Conservation (phyloP, 2,113 vertebrate species). For the Neotragus pygmaeus region DNA sequence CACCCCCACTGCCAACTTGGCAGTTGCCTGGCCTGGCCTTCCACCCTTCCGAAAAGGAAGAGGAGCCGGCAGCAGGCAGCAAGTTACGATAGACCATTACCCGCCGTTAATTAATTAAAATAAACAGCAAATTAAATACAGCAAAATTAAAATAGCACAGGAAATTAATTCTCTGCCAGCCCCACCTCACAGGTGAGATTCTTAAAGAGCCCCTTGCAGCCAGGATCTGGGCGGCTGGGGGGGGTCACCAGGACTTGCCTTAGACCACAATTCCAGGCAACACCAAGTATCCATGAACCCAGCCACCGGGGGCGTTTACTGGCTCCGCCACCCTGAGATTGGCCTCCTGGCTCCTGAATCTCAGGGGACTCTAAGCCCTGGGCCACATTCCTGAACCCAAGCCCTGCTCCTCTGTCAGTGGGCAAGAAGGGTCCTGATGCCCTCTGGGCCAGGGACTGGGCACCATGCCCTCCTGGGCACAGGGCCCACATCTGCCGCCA, state of each 20-base stretch:
- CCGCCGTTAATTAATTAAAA: constrained; percentile 86
- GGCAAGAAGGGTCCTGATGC: neutral
- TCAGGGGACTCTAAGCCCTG: neutral
- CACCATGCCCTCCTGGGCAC: neutral
- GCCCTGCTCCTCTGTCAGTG: neutral
- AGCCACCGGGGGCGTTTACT: neutral
- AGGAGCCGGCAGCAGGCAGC: constrained; percentile 72
- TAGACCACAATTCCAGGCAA: neutral
- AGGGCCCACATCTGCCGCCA: neutral
- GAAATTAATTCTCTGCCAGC: constrained; percentile 85
- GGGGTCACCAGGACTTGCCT: neutral
- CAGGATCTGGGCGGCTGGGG: constrained; percentile 52
- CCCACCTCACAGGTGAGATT: constrained; percentile 84
- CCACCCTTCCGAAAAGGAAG: constrained; percentile 33
- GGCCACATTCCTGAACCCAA: neutral
- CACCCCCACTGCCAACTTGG: neutral
- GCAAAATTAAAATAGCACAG: constrained; percentile 88
- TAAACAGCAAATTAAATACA: constrained; percentile 89
- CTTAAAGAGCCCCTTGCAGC: constrained; percentile 78
- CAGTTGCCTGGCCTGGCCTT: constrained; percentile 15
- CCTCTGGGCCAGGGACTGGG: neutral
- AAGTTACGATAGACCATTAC: constrained; percentile 80
- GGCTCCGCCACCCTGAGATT: neutral
- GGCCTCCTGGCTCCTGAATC: neutral
- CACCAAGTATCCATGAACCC: neutral